These are phyloP conservation scores for Melanotaenia trifasciata DNA, from an alignment of 2,797 vertebrate species.

Conservation along the genomic window DNA sequence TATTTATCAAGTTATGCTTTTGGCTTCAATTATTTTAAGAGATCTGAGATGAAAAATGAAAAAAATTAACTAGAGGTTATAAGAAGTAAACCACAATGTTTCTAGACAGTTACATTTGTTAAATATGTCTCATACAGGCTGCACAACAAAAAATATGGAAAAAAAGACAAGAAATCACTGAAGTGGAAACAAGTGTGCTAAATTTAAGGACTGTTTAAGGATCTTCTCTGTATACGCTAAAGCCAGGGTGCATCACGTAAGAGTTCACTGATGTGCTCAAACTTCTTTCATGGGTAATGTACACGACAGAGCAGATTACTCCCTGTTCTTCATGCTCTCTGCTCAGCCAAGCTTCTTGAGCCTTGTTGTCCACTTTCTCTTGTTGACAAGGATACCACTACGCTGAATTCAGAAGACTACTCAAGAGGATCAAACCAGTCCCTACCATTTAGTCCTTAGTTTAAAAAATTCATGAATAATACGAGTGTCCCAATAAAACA, in stretches of 20 bases:
- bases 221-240: conserved; percentile 77
- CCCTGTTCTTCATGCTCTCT: conserved; percentile 65
- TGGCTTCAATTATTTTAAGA: not conserved
- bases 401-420: conserved; percentile 5
- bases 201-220: conserved; percentile 75
- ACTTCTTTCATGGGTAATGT: conserved; percentile 85
- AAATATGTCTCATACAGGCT: conserved; percentile 10
- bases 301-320: conserved; percentile 84
- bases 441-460: not conserved
- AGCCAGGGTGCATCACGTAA: conserved; percentile 80
- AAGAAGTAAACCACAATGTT: not conserved
- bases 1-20: not conserved
- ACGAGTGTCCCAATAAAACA: conserved; percentile 4
- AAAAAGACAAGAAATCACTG: conserved; percentile 39
- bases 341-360: conserved; percentile 47
- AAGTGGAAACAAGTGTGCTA: conserved; percentile 54
- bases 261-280: conserved; percentile 75
- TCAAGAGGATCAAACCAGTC: not conserved
- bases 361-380: conserved; percentile 53
- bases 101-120: conserved; percentile 22
- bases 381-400: conserved; percentile 23
- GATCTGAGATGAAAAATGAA: not conserved
- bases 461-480: not conserved
- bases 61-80: conserved; percentile 16
- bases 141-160: not conserved